phyloP scores from a whole-genome alignment of 2,888 invertebrate genomes.

The Troides helena region DNA sequence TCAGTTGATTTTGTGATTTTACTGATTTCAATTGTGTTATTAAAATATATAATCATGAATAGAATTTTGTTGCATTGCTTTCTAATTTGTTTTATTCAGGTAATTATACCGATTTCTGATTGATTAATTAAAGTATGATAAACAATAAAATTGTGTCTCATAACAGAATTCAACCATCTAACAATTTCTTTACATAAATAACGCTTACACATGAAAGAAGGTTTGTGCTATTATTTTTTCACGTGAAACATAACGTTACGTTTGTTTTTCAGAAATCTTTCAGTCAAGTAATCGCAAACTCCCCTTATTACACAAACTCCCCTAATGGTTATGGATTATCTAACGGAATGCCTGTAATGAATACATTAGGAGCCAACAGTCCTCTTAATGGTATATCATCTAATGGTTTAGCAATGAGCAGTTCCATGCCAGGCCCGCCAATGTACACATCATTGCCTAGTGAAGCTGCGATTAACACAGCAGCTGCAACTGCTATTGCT shows the following conservation, averaged over 20 bases:
- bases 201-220: no score
- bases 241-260: not conserved
- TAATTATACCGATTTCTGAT: not conserved
- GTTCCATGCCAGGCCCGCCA: constrained; percentile 13
- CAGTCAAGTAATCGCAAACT: constrained; percentile 25
- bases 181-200: no score
- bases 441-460: constrained; percentile 19
- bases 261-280: constrained; percentile 22
- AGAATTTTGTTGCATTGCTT: constrained; percentile 31
- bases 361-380: constrained; percentile 16
- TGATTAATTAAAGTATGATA: not conserved
- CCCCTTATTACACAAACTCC: constrained; percentile 23
- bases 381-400: constrained; percentile 32
- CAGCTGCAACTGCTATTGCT: constrained; percentile 26
- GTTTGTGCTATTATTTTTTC: not conserved
- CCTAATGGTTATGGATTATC: constrained; percentile 14
- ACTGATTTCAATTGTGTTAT: constrained; percentile 17
- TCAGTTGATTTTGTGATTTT: constrained; percentile 23
- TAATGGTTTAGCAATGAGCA: constrained; percentile 29
- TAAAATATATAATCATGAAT: constrained; percentile 33
- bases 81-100: constrained; percentile 32
- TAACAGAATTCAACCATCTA: not conserved
- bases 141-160: not conserved
- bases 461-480: constrained; percentile 29
- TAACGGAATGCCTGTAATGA: constrained; percentile 10